These are phyloP conservation scores for Edolisoma coerulescens DNA, from an alignment of 2,113 vertebrate species.

Conservation along the genomic window DNA sequence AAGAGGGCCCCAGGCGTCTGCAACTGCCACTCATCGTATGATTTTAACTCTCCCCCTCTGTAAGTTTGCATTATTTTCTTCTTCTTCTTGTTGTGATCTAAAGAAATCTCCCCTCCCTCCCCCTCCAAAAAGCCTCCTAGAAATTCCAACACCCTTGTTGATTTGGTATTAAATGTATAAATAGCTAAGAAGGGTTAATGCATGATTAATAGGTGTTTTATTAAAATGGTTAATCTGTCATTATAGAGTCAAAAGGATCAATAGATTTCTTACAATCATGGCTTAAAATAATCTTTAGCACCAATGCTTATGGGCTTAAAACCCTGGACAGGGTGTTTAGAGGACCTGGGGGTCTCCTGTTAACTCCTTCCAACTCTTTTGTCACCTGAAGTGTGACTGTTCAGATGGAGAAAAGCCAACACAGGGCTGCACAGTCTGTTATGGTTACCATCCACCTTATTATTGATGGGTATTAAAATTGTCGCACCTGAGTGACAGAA, in stretches of 20 bases:
- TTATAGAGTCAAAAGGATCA: conserved; percentile 38
- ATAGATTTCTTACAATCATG: conserved; percentile 39
- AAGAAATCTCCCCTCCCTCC: background rate
- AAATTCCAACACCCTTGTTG: background rate
- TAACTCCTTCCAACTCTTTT: background rate
- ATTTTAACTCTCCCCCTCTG: conserved; percentile 71
- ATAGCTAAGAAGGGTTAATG: conserved; percentile 44
- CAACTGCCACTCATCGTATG: conserved; percentile 69
- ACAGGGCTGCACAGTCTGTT: background rate
- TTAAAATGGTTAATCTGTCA: conserved; percentile 47
- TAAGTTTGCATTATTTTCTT: conserved; percentile 68
- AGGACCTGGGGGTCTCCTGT: background rate
- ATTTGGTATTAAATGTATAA: background rate
- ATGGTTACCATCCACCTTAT: background rate
- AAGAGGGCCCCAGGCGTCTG: conserved; percentile 68
- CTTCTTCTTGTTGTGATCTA: conserved; percentile 29
- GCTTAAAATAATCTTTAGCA: conserved; percentile 9
- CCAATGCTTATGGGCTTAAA: background rate
- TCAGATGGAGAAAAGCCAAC: background rate
- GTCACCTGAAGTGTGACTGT: background rate
- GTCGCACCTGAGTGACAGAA: background rate
- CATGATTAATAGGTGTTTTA: conserved; percentile 52
- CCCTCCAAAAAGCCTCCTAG: background rate
- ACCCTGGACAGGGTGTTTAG: background rate
- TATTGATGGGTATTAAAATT: background rate